Evolutionary conservation across 2,113 vertebrate species (phyloP).

Genomic region (crab-eating macaque (Macaca fascicularis)): DNA sequence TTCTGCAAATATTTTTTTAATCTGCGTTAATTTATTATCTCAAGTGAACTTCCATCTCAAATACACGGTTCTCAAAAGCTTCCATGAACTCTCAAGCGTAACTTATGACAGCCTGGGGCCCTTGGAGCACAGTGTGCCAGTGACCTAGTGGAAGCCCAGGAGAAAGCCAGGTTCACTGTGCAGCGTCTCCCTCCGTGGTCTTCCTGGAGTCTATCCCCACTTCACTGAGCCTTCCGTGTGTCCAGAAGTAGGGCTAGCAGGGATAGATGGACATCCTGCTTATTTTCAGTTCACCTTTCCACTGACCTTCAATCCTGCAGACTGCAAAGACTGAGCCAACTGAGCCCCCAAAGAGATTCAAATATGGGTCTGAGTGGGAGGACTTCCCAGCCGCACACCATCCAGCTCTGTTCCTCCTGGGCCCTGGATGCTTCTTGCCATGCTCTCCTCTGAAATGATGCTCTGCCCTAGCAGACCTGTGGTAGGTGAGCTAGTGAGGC

Average conservation of each 20-base stretch:
- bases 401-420: not conserved
- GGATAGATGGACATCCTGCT: not conserved
- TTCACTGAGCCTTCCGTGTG: not conserved
- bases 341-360: not conserved
- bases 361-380: not conserved
- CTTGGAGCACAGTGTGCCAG: not conserved
- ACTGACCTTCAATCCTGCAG: not conserved
- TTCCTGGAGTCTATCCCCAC: not conserved
- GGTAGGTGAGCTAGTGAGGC: not conserved
- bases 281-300: not conserved
- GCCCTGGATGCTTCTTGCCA: not conserved
- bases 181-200: not conserved
- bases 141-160: not conserved
- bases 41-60: not conserved
- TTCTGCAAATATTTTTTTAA: too few species aligned
- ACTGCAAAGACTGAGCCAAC: not conserved
- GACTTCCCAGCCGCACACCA: too few species aligned
- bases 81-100: not conserved
- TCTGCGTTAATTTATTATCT: not conserved
- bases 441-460: not conserved
- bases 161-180: not conserved
- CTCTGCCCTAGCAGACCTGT: fast-evolving
- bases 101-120: not conserved
- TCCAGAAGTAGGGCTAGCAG: not conserved
- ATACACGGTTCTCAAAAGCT: not conserved